Conservation (phyloP, 2,888 invertebrate species). For the Dryobota labecula region DNA sequence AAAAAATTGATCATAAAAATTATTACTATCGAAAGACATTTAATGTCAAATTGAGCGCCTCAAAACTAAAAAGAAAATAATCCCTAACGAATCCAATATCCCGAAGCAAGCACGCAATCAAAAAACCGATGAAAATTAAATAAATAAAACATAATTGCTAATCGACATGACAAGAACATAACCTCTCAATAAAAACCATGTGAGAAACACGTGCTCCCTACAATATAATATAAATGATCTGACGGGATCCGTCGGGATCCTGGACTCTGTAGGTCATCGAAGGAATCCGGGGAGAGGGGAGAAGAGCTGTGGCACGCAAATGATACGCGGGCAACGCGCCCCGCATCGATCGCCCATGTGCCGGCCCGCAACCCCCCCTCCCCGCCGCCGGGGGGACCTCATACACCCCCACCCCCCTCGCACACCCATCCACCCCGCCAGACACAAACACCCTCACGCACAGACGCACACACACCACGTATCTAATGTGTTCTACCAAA, state of each 20-base stretch:
- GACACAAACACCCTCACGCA: slow-evolving; percentile 80
- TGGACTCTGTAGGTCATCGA: slow-evolving; percentile 73
- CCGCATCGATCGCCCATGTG: slow-evolving; percentile 86
- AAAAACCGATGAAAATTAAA: slow-evolving; percentile 28
- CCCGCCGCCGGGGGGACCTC: slow-evolving; percentile 62
- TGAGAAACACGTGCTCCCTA: slow-evolving; percentile 67
- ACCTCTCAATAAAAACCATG: slow-evolving; percentile 63
- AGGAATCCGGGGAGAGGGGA: slow-evolving; percentile 72
- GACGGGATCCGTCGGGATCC: slow-evolving; percentile 51
- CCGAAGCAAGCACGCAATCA: slow-evolving; percentile 13
- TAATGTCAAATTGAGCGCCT: neutral
- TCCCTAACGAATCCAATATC: neutral
- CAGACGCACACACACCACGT: slow-evolving; percentile 79
- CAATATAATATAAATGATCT: slow-evolving; percentile 55
- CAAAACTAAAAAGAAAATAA: slow-evolving; percentile 1
- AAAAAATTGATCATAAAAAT: neutral
- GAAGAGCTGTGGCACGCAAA: slow-evolving; percentile 84
- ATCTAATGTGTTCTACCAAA: slow-evolving; percentile 89
- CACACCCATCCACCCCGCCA: slow-evolving; percentile 68
- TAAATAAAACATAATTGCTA: slow-evolving; percentile 35
- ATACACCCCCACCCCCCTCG: slow-evolving; percentile 65
- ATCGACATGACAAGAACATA: slow-evolving; percentile 40
- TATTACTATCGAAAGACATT: neutral
- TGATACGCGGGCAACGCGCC: slow-evolving; percentile 85
- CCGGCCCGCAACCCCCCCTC: slow-evolving; percentile 75